phyloP scores from a whole-genome alignment of 1,140 invertebrate species.

The Drosophila paulistorum region DNA sequence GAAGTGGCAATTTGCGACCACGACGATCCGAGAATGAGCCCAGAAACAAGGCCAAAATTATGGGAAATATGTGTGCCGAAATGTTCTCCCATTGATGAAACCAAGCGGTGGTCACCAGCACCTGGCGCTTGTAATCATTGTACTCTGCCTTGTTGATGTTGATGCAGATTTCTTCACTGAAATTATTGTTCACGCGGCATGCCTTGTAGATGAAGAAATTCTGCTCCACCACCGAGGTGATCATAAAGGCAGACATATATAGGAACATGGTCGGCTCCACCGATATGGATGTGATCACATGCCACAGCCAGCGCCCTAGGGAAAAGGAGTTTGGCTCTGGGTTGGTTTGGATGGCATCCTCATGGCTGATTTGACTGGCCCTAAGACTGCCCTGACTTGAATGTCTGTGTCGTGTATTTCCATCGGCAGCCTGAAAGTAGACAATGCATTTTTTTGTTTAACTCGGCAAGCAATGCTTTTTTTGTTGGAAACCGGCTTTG shows the following conservation, averaged over 20 bases:
- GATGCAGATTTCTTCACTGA: slow-evolving; percentile 86
- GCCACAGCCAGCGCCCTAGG: slow-evolving; percentile 30
- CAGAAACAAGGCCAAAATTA: slow-evolving; percentile 89
- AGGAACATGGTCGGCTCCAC: slow-evolving; percentile 91
- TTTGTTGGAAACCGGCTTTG: background rate
- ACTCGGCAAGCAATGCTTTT: background rate
- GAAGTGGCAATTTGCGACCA: slow-evolving; percentile 86
- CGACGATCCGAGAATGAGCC: slow-evolving; percentile 90
- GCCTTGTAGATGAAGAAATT: slow-evolving; percentile 89
- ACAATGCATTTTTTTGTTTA: slow-evolving; percentile 23
- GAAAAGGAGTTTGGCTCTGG: background rate
- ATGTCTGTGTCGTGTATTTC: slow-evolving; percentile 39
- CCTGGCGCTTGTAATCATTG: slow-evolving; percentile 85
- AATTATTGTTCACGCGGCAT: slow-evolving; percentile 88
- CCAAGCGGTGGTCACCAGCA: slow-evolving; percentile 87
- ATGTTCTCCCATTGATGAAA: slow-evolving; percentile 91
- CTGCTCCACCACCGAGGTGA: slow-evolving; percentile 90
- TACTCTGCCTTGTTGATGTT: slow-evolving; percentile 84
- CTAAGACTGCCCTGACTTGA: slow-evolving; percentile 34
- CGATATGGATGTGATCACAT: slow-evolving; percentile 82
- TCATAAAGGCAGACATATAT: slow-evolving; percentile 92
- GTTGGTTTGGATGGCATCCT: background rate
- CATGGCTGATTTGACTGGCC: slow-evolving; percentile 10
- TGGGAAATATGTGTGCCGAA: slow-evolving; percentile 87
- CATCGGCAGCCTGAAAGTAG: slow-evolving; percentile 54